Base-by-base conservation (phyloP, 2,888 invertebrate species). In the Pocota personata region DNA sequence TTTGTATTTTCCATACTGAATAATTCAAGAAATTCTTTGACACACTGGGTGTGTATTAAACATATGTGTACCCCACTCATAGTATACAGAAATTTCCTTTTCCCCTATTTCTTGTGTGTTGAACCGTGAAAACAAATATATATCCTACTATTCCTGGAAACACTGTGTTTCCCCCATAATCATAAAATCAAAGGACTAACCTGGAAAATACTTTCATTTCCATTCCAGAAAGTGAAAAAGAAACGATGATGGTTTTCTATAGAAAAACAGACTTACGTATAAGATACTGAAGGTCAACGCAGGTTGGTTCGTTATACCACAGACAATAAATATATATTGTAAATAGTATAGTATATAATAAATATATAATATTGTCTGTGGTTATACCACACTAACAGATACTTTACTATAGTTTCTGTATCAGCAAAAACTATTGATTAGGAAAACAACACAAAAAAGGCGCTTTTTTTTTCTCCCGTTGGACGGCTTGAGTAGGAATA, bases 161-260 rank as follows among this genome's bases (percentile, higher is more conserved):
- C 35, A n/a, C 21, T 27, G 21, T 27, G 35, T 52, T 37, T 37
- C 37, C 14, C 48, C 48, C 35, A 48, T 48, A 37, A 67, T 67
- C 52, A 67, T 52, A 37, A 52, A 52, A 52, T 52, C 52, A 67
- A 52, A 52, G 67, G 52, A 40, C 52, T 67, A 52, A 50, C 52
- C 37, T 52, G 37, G 52, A 52, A 50, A 37, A 37, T 37, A 24
- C 24, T 37, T 50, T 12, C 16, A 35, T 67, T 50, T 67, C 14
- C 24, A 24, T 67, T 67, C 52, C 67, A 37, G 52, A 52, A 66
- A 50, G 21, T 48, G n/a, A n/a, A 35, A n/a, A 21, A 21, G 37
- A 72, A 72, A 50, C 57, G 37, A 57, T 64, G 35, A 64, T 69
- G 40, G 43, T 27, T 72, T 79, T 79, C 72, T 30, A 1, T 12